These are phyloP conservation scores for Camponotus pennsylvanicus DNA, from an alignment of 1,140 invertebrate genomes.

Conservation along the genomic window DNA sequence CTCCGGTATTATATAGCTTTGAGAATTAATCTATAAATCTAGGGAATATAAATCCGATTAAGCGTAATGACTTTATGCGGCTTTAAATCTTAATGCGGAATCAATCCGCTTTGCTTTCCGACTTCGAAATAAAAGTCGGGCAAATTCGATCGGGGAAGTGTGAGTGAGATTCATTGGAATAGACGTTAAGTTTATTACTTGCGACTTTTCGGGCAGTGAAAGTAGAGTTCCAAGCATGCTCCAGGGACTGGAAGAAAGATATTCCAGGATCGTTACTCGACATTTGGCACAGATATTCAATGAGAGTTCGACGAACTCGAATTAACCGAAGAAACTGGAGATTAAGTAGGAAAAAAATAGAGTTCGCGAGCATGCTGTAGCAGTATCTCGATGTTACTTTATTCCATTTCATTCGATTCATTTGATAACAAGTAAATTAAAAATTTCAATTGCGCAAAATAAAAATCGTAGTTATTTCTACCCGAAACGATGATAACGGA, in stretches of 20 bases:
- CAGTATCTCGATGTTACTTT: not conserved
- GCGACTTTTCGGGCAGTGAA: constrained; percentile 54
- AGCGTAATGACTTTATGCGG: constrained; percentile 2
- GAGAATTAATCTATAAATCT: not conserved
- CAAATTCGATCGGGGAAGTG: constrained; percentile 1
- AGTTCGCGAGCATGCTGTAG: not conserved
- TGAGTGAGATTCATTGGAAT: constrained; percentile 41
- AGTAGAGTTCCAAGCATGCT: constrained; percentile 47
- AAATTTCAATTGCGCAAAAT: not conserved
- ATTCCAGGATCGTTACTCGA: constrained; percentile 53
- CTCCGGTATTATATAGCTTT: not conserved
- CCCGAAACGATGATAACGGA: not conserved
- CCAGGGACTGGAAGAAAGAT: constrained; percentile 51
- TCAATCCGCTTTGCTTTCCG: constrained; percentile 16
- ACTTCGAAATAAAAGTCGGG: not conserved
- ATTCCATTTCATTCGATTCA: not conserved
- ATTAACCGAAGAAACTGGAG: constrained; percentile 14
- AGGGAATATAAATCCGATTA: not conserved
- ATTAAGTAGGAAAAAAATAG: constrained; percentile 35
- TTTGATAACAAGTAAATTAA: constrained; percentile 20
- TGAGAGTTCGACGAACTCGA: constrained; percentile 24
- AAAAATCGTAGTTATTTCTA: constrained; percentile 24
- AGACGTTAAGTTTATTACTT: constrained; percentile 54
- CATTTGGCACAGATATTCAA: constrained; percentile 49
- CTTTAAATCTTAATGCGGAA: constrained; percentile 22